Base-by-base conservation (phyloP, 2,888 invertebrate species). In the Junonia oenone region DNA sequence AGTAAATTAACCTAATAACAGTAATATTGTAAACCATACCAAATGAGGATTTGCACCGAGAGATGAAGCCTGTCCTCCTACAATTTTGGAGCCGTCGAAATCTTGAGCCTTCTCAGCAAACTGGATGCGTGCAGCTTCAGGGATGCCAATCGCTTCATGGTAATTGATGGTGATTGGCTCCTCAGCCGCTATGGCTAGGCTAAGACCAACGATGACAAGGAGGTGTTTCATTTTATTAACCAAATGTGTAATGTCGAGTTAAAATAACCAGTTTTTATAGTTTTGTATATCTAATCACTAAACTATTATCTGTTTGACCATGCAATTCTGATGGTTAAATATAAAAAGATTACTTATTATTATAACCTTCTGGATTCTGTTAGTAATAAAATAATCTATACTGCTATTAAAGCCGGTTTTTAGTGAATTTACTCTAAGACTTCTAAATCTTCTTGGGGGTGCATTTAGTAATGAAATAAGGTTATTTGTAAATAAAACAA, bases 121-220 rank as follows among this genome's bases (percentile, higher is more conserved):
- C 53, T 55, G 62, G 58, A 78, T 68, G 29, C 69, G 65, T 2
- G 65, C 63, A 0, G 77, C 77, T 40, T 67, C 64, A 0, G 65
- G 62, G 15, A 79, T 69, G 2, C 79, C 78, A 15, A 71, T 58
- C 6, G 61, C 61, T 26, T 67, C 65, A 52, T 79, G 78, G 65
- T 79, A 79, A 55, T 67, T 40, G 14, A 57, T 29, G 4, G 26
- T 47, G 27, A 70, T 62, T 0, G 62, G 63, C 55, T 68, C 72
- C 17, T 56, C 55, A 4, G 56, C 66, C 14, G 54, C 43, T 8
- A 47, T 52, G 15, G 64, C 65, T 31, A 56, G 51, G 31, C 59
- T 58, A 43, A 60, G 45, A 17, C 27, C 57, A n/a, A 51, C 5
- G 45, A 37, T 54, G 6, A 63, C 43, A 13, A 62, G 54, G 29